These are phyloP conservation scores for Malacosoma neustria DNA, from an alignment of 2,888 invertebrate genomes.

Conservation along the genomic window DNA sequence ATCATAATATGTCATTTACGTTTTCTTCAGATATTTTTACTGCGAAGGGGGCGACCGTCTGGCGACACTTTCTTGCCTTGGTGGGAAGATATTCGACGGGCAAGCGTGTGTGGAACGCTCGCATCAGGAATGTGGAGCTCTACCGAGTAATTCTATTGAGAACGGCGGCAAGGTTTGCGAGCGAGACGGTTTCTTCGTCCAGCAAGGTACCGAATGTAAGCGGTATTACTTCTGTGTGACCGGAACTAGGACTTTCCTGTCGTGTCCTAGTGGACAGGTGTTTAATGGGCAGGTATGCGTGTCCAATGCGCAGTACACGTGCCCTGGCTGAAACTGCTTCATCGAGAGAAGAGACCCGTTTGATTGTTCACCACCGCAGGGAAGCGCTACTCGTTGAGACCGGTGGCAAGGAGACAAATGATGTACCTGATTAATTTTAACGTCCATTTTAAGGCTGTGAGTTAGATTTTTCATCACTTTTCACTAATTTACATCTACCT, in stretches of 20 bases:
- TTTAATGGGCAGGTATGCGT: slow-evolving; percentile 77
- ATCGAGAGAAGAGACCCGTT: slow-evolving; percentile 7
- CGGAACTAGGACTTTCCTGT: slow-evolving; percentile 62
- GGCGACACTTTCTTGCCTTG: slow-evolving; percentile 70
- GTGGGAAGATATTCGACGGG: slow-evolving; percentile 75
- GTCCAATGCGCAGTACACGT: slow-evolving; percentile 49
- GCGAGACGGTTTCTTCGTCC: slow-evolving; percentile 72
- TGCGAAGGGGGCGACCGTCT: slow-evolving; percentile 73
- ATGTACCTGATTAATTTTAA: slow-evolving; percentile 47
- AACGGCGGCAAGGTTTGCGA: slow-evolving; percentile 41
- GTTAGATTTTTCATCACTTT: too few species aligned
- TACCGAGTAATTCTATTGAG: slow-evolving; percentile 27
- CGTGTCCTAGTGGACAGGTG: slow-evolving; percentile 57
- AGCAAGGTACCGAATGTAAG: slow-evolving; percentile 61
- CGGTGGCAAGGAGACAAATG: slow-evolving; percentile 18
- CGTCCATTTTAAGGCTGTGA: slow-evolving; percentile 25
- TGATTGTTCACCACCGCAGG: neutral
- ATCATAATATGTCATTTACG: too few species aligned
- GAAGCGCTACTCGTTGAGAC: slow-evolving; percentile 4
- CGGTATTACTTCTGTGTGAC: slow-evolving; percentile 75
- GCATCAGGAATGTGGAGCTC: slow-evolving; percentile 53
- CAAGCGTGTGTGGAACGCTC: slow-evolving; percentile 64
- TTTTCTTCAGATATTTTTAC: slow-evolving; percentile 72
- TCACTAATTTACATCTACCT: too few species aligned
- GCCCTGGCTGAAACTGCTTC: slow-evolving; percentile 47